phyloP scores from a whole-genome alignment of 2,888 invertebrate species.

The Drosophila greeni region DNA sequence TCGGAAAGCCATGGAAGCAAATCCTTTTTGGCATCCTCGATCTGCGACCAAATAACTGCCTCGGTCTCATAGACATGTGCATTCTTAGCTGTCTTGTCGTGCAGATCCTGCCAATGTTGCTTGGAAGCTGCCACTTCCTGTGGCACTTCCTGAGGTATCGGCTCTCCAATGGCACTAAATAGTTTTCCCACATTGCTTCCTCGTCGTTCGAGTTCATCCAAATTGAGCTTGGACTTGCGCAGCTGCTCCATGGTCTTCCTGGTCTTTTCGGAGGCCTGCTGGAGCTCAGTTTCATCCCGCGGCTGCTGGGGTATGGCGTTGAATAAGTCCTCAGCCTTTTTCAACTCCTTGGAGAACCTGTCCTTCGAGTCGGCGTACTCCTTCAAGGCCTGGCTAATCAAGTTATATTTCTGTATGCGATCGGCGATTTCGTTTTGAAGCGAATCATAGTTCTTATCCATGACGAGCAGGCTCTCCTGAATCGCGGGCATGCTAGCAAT shows the following conservation, averaged over 20 bases:
- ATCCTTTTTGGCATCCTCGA: conserved; percentile 91
- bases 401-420: conserved; percentile 86
- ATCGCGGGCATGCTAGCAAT: conserved; percentile 88
- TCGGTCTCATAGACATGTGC: conserved; percentile 92
- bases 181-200: conserved; percentile 80
- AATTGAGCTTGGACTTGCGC: conserved; percentile 85
- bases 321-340: conserved; percentile 84
- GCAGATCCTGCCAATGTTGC: conserved; percentile 85
- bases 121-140: conserved; percentile 81
- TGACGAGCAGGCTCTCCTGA: conserved; percentile 87
- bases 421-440: conserved; percentile 86
- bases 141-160: conserved; percentile 80
- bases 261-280: conserved; percentile 85
- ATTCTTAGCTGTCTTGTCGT: conserved; percentile 85
- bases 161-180: conserved; percentile 79
- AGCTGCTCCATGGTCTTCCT: conserved; percentile 87
- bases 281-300: conserved; percentile 86
- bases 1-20: conserved; percentile 90
- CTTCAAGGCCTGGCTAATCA: conserved; percentile 86
- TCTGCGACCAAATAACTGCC: conserved; percentile 94
- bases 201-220: conserved; percentile 89
- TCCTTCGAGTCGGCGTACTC: conserved; percentile 87
- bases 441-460: conserved; percentile 90
- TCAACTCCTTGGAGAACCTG: conserved; percentile 85
- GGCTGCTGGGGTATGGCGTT: conserved; percentile 84